Base-by-base conservation (phyloP, 2,888 invertebrate species). In the Nebria salina region DNA sequence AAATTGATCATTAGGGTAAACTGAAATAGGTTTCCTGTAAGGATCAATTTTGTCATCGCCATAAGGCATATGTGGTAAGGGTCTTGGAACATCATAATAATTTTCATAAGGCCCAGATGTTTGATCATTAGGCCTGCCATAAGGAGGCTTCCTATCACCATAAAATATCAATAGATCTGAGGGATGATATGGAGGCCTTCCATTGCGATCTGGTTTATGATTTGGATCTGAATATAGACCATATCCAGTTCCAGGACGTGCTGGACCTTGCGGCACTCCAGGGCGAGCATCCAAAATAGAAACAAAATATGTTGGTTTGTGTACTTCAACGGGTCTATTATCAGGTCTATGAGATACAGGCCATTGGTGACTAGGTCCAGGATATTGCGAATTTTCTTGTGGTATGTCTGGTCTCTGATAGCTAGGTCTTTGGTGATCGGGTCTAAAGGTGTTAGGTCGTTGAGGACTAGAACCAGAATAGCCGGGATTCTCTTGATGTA, bases 71-170 rank as follows among this genome's bases (percentile, higher is more conserved):
- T 73, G 25, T 43, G 79, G 75, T 13, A 75, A 75, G 1, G 79
- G 79, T 54, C 79, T 65, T 4, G 74, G 74, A 6, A 79, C 79
- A 75, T 75, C 75, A 66, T 79, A 79, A 68, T 79, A 79, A 68
- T 79, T 79, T 66, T 79, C 74, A 75, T 79, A 79, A 26, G 73
- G 43, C 41, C 73, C 73, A 41, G 15, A 13, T 73, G 73, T 41
- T 41, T 41, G 73, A 42, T 75, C 73, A 75, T 79, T 74, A 11
- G 73, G 43, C 9, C 73, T 15, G 26, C 25, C 70, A 43, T 43
- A 13, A 4, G 41, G 41, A 2, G 20, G 26, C 26, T 72, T 72
- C 26, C 42, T 34, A 42, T 73, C 34, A 9, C n/a, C 34, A 34
- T 73, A 41, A 73, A 41, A 73, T 41, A 15, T 41, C 9, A 41